Evolutionary conservation across 2,113 vertebrate species (phyloP).

Genomic region (Ageneiosus marmoratus): DNA sequence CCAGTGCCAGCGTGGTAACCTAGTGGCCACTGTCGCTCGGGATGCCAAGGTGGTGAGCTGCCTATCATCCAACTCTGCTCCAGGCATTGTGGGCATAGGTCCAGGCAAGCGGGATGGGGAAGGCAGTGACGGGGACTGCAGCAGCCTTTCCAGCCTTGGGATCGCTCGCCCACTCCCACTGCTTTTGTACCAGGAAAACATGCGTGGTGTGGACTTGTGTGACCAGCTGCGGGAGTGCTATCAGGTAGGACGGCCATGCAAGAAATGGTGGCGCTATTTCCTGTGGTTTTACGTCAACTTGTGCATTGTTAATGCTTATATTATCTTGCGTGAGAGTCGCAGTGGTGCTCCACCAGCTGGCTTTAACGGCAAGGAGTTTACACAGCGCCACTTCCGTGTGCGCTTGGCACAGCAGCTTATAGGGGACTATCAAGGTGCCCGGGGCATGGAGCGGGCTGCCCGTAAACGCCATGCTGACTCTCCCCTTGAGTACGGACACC

Average conservation of each 20-base stretch:
- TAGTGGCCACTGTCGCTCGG: conserved; percentile 76
- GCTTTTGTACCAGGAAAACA: conserved; percentile 80
- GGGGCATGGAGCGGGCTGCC: conserved; percentile 78
- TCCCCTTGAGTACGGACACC: conserved; percentile 80
- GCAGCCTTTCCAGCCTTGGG: conserved; percentile 61
- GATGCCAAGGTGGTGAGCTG: conserved; percentile 75
- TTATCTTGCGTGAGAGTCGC: conserved; percentile 74
- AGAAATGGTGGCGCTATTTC: conserved; percentile 83
- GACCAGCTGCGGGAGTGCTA: conserved; percentile 81
- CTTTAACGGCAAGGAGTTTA: conserved; percentile 78
- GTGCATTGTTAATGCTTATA: conserved; percentile 79
- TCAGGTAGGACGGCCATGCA: conserved; percentile 77
- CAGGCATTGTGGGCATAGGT: conserved; percentile 78
- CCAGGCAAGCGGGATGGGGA: conserved; percentile 64
- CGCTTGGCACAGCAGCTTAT: conserved; percentile 80
- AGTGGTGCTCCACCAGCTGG: conserved; percentile 69
- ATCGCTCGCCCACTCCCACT: conserved; percentile 74
- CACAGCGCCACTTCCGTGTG: conserved; percentile 78
- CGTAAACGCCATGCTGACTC: conserved; percentile 78
- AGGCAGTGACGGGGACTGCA: conserved; percentile 62
- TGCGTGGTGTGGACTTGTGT: conserved; percentile 77
- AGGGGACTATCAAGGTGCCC: conserved; percentile 77
- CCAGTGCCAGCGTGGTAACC: conserved; percentile 78
- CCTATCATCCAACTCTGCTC: conserved; percentile 76
- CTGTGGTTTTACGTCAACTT: conserved; percentile 81